Percentiles rank a stretch among this genome's conserved stretches.
phyloP scores from a whole-genome alignment of 2,797 vertebrate species.

The Pseudochirops corinnae region DNA sequence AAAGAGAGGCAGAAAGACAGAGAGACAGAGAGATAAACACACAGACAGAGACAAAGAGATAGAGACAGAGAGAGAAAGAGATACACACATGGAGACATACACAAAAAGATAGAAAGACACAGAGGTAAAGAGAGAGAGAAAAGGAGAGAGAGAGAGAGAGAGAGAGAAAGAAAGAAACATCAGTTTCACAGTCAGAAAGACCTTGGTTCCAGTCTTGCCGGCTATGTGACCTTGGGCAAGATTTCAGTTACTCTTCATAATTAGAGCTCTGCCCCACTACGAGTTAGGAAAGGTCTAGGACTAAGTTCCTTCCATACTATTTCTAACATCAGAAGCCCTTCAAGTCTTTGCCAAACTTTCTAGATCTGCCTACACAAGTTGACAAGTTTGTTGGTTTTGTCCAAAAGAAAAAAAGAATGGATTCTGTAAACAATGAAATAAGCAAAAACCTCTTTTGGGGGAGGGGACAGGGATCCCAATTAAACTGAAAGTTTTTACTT shows the following conservation, averaged over 20 bases:
- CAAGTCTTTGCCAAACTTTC: neutral
- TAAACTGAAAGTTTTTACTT: neutral
- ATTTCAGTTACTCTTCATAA: neutral
- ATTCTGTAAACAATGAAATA: conserved; percentile 12
- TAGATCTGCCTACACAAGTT: neutral
- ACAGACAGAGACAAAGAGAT: too few relatives aligned
- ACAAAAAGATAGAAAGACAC: too few relatives aligned
- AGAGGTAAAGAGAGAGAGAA: neutral
- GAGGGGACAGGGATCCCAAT: neutral
- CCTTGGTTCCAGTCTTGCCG: neutral
- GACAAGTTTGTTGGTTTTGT: neutral
- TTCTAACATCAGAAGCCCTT: neutral
- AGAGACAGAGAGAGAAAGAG: too few relatives aligned
- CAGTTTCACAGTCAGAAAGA: neutral
- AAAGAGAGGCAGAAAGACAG: too few relatives aligned
- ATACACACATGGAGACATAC: too few relatives aligned
- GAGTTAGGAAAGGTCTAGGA: neutral
- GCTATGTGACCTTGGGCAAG: neutral
- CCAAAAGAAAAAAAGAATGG: neutral
- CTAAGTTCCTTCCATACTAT: neutral
- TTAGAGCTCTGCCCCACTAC: neutral
- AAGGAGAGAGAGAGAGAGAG: neutral
- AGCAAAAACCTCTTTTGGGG: neutral
- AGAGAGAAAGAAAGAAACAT: neutral
- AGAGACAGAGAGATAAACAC: too few relatives aligned